A percentile compares a stretch with the other conserved stretches of the same genome.
phyloP scores from a whole-genome alignment of 2,888 invertebrate species.

The Nemurella pictetii region DNA sequence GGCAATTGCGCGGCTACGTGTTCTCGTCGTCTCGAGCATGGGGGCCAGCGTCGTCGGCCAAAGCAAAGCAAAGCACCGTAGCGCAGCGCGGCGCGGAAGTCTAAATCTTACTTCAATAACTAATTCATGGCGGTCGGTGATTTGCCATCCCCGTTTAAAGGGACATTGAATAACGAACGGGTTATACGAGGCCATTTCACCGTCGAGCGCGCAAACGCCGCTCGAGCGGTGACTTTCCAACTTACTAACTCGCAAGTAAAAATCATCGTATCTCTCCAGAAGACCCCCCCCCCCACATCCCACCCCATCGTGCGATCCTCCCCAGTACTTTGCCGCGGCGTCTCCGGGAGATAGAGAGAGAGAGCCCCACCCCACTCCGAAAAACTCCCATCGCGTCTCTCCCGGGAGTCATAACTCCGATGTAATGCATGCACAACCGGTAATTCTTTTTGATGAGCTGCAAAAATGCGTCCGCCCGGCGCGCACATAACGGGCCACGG shows the following conservation, averaged over 20 bases:
- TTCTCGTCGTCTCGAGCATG: background rate
- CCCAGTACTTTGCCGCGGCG: no score
- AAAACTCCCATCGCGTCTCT: background rate
- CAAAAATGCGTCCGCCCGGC: constrained; percentile 36
- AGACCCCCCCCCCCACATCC: background rate
- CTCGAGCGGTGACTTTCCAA: constrained; percentile 1
- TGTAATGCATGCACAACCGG: constrained; percentile 23
- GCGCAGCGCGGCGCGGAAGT: background rate
- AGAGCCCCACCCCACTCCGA: background rate
- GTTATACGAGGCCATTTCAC: constrained; percentile 35
- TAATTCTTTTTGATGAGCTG: constrained; percentile 42
- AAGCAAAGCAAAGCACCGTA: background rate
- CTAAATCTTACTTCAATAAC: background rate
- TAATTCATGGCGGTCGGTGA: background rate
- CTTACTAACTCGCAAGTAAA: constrained; percentile 9
- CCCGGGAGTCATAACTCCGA: constrained; percentile 24
- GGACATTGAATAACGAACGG: constrained; percentile 18
- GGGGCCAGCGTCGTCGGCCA: no score
- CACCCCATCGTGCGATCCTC: no score
- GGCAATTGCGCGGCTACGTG: no score
- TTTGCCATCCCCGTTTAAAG: background rate
- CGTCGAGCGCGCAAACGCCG: constrained; percentile 22
- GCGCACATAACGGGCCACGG: background rate
- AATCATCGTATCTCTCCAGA: background rate
- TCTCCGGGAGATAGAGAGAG: background rate